These are phyloP conservation scores for Nemotelus pantherinus DNA, from an alignment of 2,888 invertebrate genomes.

Conservation along the genomic window DNA sequence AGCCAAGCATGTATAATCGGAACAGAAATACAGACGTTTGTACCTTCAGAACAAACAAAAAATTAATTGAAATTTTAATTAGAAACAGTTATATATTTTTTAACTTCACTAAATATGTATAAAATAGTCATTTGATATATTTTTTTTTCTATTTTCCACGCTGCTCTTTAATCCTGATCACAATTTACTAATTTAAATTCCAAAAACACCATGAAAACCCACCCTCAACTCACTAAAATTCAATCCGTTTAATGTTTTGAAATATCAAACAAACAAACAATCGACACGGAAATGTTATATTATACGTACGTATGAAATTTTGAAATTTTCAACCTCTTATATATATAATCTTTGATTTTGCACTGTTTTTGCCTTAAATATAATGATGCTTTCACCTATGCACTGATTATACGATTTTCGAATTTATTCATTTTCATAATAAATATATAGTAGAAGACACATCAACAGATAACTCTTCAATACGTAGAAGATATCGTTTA, in stretches of 20 bases:
- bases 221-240: too few species aligned
- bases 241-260: background rate
- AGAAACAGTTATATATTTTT: too few species aligned
- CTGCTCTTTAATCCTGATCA: slow-evolving; percentile 24
- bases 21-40: too few species aligned
- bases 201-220: too few species aligned
- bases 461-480: slow-evolving; percentile 37
- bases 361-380: too few species aligned
- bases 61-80: too few species aligned
- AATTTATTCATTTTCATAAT: background rate
- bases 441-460: slow-evolving; percentile 32
- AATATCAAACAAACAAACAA: background rate
- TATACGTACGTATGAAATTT: slow-evolving; percentile 33
- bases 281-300: background rate
- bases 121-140: slow-evolving; percentile 5
- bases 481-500: slow-evolving; percentile 48
- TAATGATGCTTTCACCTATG: too few species aligned
- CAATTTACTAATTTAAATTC: too few species aligned
- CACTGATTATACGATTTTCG: too few species aligned
- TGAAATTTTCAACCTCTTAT: background rate
- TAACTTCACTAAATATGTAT: background rate
- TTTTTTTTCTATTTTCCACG: slow-evolving; percentile 38
- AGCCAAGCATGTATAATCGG: too few species aligned
- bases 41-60: too few species aligned
- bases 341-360: background rate